A percentile compares a stretch with the other conserved stretches of the same genome.
Conservation (phyloP, 2,113 vertebrate genomes). For the Lagopus leucura region DNA sequence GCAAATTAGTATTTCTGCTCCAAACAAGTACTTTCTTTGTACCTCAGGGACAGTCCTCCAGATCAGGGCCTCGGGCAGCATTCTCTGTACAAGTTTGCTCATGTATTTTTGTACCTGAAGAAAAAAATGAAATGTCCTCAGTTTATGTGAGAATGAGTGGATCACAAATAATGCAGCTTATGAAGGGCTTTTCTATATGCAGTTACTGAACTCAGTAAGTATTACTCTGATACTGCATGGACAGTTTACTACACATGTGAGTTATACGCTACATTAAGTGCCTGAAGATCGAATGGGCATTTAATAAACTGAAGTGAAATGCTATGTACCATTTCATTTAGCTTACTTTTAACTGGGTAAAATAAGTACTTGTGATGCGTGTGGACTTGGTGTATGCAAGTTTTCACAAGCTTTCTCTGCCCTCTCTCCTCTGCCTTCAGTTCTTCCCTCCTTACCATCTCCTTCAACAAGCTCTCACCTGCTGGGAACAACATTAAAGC, state of each 20-base stretch:
- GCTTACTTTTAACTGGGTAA: neutral
- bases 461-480: neutral
- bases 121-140: neutral
- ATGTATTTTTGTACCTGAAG: neutral
- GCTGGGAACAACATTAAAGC: neutral
- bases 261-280: neutral
- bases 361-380: neutral
- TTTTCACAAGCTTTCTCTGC: neutral
- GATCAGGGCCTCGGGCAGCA: neutral
- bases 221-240: neutral
- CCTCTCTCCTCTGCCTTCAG: neutral
- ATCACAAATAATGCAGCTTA: neutral
- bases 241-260: neutral
- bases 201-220: neutral
- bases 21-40: rapidly evolving
- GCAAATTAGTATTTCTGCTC: neutral
- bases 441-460: neutral
- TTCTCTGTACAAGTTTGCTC: neutral
- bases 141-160: neutral
- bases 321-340: neutral
- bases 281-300: neutral
- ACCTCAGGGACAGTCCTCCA: neutral
- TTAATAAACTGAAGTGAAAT: neutral
- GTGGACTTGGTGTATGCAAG: rapidly evolving
- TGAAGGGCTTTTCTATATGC: neutral